Conservation (phyloP, 2,113 vertebrate genomes). For the Penelope pileata region DNA sequence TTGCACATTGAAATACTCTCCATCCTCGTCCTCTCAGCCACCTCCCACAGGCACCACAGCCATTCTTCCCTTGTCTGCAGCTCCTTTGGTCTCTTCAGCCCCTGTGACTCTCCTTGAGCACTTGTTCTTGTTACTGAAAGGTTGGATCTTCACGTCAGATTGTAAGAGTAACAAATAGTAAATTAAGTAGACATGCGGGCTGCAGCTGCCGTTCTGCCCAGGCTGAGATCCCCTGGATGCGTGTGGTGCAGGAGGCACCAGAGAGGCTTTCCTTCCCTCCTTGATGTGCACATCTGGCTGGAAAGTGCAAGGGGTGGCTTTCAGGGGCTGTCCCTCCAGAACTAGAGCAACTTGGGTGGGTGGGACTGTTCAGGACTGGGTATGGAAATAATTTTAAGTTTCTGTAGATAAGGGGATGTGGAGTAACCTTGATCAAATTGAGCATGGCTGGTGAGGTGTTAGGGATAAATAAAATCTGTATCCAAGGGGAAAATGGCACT, state of each 20-base stretch:
- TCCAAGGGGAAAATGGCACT: rapidly evolving
- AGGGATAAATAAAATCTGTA: background rate
- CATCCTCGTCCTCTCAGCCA: rapidly evolving
- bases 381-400: background rate
- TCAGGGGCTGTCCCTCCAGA: background rate
- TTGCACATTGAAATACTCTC: background rate
- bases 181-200: background rate
- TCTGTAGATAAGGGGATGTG: background rate
- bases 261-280: background rate
- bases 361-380: background rate
- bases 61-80: background rate
- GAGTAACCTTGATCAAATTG: background rate
- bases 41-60: background rate
- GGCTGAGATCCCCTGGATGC: rapidly evolving
- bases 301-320: background rate
- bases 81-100: rapidly evolving
- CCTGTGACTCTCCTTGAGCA: background rate
- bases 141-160: background rate
- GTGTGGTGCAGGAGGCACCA: background rate
- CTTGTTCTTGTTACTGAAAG: background rate
- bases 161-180: background rate
- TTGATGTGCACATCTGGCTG: background rate
- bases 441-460: background rate
- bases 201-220: rapidly evolving
- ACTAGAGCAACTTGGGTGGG: rapidly evolving